phyloP scores from a whole-genome alignment of 2,888 invertebrate species.

The Neoitamus cyanurus region DNA sequence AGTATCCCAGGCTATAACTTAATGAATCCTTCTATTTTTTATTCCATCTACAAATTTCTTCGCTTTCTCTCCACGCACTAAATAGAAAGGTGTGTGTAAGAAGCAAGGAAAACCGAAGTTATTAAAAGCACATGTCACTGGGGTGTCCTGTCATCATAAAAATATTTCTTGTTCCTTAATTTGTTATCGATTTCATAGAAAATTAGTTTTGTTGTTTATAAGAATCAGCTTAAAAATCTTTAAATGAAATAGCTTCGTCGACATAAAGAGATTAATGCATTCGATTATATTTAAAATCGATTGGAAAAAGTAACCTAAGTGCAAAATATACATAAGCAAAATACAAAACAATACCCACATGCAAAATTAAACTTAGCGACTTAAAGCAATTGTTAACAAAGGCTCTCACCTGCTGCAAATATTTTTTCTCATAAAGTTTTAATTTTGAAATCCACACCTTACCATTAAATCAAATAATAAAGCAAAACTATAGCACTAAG shows the following conservation, averaged over 20 bases:
- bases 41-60: too few relatives aligned
- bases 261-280: not conserved
- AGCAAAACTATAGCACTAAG: conserved; percentile 5
- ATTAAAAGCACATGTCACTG: too few relatives aligned
- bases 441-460: conserved; percentile 18
- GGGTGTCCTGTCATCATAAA: too few relatives aligned
- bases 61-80: too few relatives aligned
- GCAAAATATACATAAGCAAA: not conserved
- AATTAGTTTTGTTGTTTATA: not conserved
- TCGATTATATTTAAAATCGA: not conserved
- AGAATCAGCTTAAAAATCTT: not conserved
- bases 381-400: conserved; percentile 1
- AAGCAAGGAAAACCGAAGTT: too few relatives aligned
- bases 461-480: not conserved
- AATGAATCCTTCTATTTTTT: too few relatives aligned
- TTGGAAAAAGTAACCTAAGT: not conserved
- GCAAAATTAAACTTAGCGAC: not conserved
- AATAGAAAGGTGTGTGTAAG: too few relatives aligned
- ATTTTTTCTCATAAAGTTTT: not conserved
- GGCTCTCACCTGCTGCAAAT: conserved; percentile 21
- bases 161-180: too few relatives aligned
- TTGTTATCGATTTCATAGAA: not conserved
- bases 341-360: not conserved
- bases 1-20: too few relatives aligned
- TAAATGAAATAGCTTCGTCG: not conserved